phyloP scores from a whole-genome alignment of 2,113 vertebrate genomes.

The Bos indicus region DNA sequence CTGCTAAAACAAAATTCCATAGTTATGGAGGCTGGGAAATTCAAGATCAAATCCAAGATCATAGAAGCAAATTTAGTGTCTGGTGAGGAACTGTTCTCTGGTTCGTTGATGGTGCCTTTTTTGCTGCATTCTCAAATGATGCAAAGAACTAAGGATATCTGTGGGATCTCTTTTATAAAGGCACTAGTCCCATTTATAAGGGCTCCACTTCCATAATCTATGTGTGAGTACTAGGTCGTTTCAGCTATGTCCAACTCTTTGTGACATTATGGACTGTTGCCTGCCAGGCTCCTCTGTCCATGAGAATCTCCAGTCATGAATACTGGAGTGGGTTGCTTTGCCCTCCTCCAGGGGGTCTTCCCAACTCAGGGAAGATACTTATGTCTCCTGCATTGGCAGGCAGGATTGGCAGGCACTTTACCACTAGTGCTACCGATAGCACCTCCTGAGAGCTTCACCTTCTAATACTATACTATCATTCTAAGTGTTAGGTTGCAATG shows the following conservation, averaged over 20 bases:
- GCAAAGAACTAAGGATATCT: neutral
- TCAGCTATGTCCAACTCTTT: neutral
- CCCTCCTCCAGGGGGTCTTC: neutral
- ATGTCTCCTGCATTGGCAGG: neutral
- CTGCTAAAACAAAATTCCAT: neutral
- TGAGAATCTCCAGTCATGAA: neutral
- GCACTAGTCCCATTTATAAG: neutral
- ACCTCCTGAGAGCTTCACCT: neutral
- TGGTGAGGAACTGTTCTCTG: neutral
- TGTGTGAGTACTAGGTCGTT: neutral
- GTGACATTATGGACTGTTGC: neutral
- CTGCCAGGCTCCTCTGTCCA: neutral
- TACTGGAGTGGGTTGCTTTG: neutral
- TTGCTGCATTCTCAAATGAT: neutral
- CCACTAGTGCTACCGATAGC: neutral
- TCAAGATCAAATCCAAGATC: neutral
- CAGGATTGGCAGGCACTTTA: neutral
- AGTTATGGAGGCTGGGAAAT: neutral
- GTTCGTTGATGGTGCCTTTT: neutral
- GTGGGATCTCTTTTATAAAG: neutral
- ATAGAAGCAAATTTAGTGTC: neutral
- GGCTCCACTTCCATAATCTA: neutral
- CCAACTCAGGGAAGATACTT: neutral
- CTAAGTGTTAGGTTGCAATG: neutral
- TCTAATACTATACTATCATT: neutral